A percentile compares a stretch with the other conserved stretches of the same genome.
phyloP scores from a whole-genome alignment of 2,888 invertebrate species.

The Oscheius onirici region DNA sequence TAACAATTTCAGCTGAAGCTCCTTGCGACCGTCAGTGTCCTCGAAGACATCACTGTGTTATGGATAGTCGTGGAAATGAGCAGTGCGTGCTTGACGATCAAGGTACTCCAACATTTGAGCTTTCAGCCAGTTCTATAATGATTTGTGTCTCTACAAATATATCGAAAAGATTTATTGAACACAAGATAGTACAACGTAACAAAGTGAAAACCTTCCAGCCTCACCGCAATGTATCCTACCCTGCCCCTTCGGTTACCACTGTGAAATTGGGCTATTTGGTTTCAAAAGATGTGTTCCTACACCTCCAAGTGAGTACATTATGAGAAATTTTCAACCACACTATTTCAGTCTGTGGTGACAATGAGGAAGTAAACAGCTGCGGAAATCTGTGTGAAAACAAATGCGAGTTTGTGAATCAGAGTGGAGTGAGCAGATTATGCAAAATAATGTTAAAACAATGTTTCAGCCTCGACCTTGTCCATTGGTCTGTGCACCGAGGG shows the following conservation, averaged over 20 bases:
- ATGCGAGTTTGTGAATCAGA: not conserved
- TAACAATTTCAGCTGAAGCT: too few relatives aligned
- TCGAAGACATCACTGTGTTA: not conserved
- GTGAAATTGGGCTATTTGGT: not conserved
- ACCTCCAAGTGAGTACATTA: not conserved
- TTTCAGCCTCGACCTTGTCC: constrained; percentile 18
- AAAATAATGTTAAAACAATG: not conserved
- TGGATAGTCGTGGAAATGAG: not conserved
- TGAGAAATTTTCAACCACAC: not conserved
- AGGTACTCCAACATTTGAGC: too few relatives aligned
- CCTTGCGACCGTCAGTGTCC: not conserved
- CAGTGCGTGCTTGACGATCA: too few relatives aligned
- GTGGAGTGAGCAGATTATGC: not conserved
- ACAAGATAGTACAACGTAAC: too few relatives aligned
- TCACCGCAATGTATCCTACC: constrained; percentile 1
- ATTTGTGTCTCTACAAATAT: too few relatives aligned
- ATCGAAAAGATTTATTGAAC: too few relatives aligned
- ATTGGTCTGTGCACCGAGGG: not conserved
- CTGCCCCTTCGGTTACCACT: constrained; percentile 4
- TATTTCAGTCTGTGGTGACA: constrained; percentile 6
- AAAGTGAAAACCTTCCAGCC: not conserved
- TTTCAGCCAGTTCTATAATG: too few relatives aligned
- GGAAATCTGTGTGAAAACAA: constrained; percentile 18
- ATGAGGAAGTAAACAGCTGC: constrained; percentile 3
- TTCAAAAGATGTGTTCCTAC: not conserved